Percentiles rank a stretch among this genome's conserved stretches.
These are phyloP conservation scores for Neosilurus mollespiculum DNA, from an alignment of 2,797 vertebrate genomes.

Conservation along the genomic window DNA sequence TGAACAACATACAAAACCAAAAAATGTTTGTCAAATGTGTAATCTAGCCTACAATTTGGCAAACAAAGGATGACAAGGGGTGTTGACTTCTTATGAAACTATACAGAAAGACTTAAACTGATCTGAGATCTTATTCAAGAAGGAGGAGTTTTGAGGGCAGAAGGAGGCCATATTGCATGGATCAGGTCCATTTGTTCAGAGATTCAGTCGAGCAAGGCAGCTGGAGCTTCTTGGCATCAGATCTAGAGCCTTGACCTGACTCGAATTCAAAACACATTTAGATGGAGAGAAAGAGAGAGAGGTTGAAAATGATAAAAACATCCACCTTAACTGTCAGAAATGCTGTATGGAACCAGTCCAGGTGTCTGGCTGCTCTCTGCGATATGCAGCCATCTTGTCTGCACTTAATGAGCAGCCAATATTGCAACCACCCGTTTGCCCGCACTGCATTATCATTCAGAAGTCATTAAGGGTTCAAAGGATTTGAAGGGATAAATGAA, in stretches of 20 bases:
- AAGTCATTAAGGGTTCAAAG: neutral
- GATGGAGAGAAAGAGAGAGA: neutral
- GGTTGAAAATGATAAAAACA: constrained; percentile 4
- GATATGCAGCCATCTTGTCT: neutral
- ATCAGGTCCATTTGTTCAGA: constrained; percentile 12
- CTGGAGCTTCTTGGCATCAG: neutral
- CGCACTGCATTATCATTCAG: constrained; percentile 1
- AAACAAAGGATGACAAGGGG: neutral
- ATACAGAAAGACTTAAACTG: neutral
- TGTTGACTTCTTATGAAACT: neutral
- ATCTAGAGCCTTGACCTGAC: neutral
- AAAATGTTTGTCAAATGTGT: neutral
- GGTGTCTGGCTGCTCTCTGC: constrained; percentile 12
- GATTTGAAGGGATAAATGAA: constrained; percentile 6
- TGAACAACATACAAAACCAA: no score
- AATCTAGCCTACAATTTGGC: neutral
- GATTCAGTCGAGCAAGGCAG: neutral
- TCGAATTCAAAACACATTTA: constrained; percentile 2
- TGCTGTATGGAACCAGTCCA: neutral
- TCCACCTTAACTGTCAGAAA: neutral
- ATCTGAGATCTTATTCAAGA: neutral
- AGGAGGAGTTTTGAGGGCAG: neutral
- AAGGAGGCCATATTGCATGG: constrained; percentile 17
- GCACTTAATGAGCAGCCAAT: neutral
- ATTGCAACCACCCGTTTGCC: neutral